Conservation (phyloP, 2,888 invertebrate genomes). For the Marasmarcha lunaedactyla region DNA sequence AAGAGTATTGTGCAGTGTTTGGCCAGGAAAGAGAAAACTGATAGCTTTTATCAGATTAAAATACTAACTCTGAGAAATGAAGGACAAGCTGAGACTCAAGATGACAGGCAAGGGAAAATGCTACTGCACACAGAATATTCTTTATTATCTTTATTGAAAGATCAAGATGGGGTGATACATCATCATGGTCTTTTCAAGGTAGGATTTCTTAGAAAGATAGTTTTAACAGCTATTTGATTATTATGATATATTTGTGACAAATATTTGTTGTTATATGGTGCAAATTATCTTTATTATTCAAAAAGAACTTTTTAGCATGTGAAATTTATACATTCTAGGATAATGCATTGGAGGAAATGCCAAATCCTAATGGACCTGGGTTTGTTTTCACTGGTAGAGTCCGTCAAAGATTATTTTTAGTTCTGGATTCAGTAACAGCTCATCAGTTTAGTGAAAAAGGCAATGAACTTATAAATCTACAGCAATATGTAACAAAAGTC, state of each 20-base stretch:
- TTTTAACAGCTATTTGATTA: neutral
- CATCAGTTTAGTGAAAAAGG: conserved; percentile 73
- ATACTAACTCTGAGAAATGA: conserved; percentile 67
- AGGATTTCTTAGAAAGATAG: conserved; percentile 9
- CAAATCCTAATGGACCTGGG: conserved; percentile 51
- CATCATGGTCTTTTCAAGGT: conserved; percentile 84
- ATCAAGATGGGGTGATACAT: conserved; percentile 80
- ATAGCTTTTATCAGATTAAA: conserved; percentile 78
- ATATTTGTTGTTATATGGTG: too few species aligned
- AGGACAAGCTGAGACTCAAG: conserved; percentile 74
- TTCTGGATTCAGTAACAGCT: conserved; percentile 78
- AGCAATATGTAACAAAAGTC: conserved; percentile 81
- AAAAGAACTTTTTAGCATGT: too few species aligned
- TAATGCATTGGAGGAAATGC: conserved; percentile 74
- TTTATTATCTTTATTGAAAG: conserved; percentile 74
- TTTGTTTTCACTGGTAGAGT: conserved; percentile 70
- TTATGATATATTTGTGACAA: conserved; percentile 7
- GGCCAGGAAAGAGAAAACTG: conserved; percentile 76
- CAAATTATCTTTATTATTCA: too few species aligned
- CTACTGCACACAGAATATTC: conserved; percentile 82
- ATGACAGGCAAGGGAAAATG: conserved; percentile 84
- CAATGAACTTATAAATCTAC: conserved; percentile 74
- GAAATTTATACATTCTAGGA: too few species aligned
- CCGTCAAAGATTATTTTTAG: conserved; percentile 74
- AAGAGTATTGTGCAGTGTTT: conserved; percentile 82